Conservation (phyloP, 2,113 vertebrate genomes). For the Leptobrachium ailaonicum region DNA sequence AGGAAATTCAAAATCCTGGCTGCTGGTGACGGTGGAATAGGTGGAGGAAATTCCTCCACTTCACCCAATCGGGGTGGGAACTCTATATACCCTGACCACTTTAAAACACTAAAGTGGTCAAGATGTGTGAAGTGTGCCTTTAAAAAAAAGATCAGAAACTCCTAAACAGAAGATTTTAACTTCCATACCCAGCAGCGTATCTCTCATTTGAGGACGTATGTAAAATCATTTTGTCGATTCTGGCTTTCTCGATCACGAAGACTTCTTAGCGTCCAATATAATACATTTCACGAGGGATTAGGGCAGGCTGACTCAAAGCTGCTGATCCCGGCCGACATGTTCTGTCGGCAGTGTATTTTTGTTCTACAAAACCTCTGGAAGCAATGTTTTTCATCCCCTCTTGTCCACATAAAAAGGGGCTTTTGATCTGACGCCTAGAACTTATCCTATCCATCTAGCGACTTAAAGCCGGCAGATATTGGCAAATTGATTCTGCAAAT, state of each 20-base stretch:
- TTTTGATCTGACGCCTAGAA: slow-evolving; percentile 38
- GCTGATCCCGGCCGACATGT: background rate
- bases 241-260: background rate
- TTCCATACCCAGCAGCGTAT: no score
- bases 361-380: slow-evolving; percentile 12
- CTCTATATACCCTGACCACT: no score
- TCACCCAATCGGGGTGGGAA: no score
- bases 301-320: background rate
- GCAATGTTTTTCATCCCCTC: slow-evolving; percentile 31
- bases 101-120: no score
- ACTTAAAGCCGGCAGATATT: slow-evolving; percentile 40
- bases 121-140: no score
- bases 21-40: no score
- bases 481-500: slow-evolving; percentile 46
- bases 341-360: background rate
- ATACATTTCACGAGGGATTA: slow-evolving; percentile 14
- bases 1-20: no score
- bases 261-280: background rate
- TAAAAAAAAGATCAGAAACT: no score
- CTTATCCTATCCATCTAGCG: slow-evolving; percentile 39
- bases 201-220: no score
- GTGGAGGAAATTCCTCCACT: no score
- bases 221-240: background rate
- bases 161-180: no score
- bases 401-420: slow-evolving; percentile 25